phyloP scores from a whole-genome alignment of 2,113 vertebrate species.

The Vidua chalybeata region DNA sequence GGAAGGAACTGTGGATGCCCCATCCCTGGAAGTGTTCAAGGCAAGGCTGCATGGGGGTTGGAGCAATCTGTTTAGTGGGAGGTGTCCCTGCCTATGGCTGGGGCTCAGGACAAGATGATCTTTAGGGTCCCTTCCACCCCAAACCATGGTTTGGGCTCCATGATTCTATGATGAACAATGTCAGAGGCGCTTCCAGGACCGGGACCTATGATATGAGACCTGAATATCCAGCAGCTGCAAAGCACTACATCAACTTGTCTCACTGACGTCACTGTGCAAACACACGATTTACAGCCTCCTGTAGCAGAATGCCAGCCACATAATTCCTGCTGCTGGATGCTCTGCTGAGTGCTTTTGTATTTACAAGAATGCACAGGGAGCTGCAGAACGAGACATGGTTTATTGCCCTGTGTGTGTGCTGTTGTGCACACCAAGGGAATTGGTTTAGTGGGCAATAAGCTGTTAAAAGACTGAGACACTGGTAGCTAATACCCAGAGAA shows the following conservation, averaged over 20 bases:
- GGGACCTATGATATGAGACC: not conserved
- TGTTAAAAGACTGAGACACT: slow-evolving; percentile 24
- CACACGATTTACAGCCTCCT: not conserved
- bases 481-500: slow-evolving; percentile 28
- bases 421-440: not conserved
- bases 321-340: not conserved
- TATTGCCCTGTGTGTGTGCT: not conserved
- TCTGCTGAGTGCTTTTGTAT: not conserved
- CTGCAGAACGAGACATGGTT: not conserved
- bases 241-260: not conserved
- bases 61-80: not conserved
- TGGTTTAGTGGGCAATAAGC: slow-evolving; percentile 52
- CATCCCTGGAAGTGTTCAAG: not conserved
- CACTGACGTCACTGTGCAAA: not conserved
- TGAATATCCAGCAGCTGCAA: not conserved
- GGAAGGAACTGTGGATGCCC: not conserved
- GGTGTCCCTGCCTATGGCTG: not conserved
- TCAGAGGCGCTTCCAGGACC: not conserved
- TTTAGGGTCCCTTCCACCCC: not conserved
- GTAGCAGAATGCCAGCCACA: not conserved
- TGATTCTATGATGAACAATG: accelerated
- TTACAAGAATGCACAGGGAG: not conserved
- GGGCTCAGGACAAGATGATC: not conserved
- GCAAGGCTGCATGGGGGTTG: not conserved
- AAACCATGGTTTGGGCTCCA: not conserved